Base-by-base conservation (phyloP, 2,888 invertebrate species). In the Tiphia femorata region DNA sequence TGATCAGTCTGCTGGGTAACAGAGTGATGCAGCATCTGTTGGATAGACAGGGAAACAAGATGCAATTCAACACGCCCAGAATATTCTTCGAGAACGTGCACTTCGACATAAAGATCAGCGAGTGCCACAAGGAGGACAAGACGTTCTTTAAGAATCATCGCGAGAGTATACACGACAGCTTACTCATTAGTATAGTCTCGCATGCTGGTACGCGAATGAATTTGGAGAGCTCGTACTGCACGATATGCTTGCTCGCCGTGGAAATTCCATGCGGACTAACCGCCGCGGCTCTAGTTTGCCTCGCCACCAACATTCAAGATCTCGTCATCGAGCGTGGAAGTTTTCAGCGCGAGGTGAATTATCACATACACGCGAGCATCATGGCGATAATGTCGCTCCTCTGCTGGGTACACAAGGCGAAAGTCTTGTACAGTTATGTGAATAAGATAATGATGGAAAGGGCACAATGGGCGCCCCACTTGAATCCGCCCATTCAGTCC, bases 251-350 rank as follows among this genome's bases (percentile, higher is more conserved):
- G 38, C 79, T 88, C 1, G 82, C 87, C 0, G 76, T 88, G 7
- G 89, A 89, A 73, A 85, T 90, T 10, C 90, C 90, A 0, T 89
- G 88, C 52, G 88, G 88, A 0, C 86, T 88, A 67, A 87, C 88
- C 0, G 88, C 89, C 0, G 88, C 89, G 0, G 84, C 86, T 0
- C 80, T 87, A 4, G 86, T 87, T 0, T 88, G 88, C 64, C 82
- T 89, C 21, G 80, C 85, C 0, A 89, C 90, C 88, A 84, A 86
- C 6, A 80, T 90, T n/a, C 90, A 90, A 73, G 87, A 89, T 53
- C 81, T 82, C 20, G 85, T 64, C 33, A 47, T 72, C 21, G 60
- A 67, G 16, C 82, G 84, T 10, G 77, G 81, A 5, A 77, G 79
- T 25, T 66, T 82, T 3, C 72, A 54, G 2, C 59, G 59, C 4